Evolutionary conservation across 35 echinoderm and acorn worm genomes (phyloP), one percentile per base, ranked within the genome.

Genomic region (Diadema setosum): DNA sequence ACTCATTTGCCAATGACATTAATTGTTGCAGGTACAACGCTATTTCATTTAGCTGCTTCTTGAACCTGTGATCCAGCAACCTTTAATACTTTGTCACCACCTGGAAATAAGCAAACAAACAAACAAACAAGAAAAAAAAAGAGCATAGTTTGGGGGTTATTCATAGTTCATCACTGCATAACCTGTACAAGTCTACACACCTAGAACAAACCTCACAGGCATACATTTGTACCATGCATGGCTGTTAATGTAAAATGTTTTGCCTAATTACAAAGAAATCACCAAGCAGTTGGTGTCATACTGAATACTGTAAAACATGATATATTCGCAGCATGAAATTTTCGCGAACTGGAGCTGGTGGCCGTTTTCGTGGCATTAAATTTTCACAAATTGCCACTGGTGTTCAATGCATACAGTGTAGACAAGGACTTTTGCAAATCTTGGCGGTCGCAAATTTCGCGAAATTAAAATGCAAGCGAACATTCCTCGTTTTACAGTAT

Each of bases 11-110:
- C 48, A 52, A 52, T 52, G 48, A 52, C 9, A 52, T 52, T 52
- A n/a, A 52, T 11, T 52, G 9, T 52, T 9, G n/a, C 48, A n/a
- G 9, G 9, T 52, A 9, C 9, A 9, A 52, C 9, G n/a, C n/a
- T 52, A 9, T 52, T 52, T 92, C 84, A 92, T 63, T 92, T 80
- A 29, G 70, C 87, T 4, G 93, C 84, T 61, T 91, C 76, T 61
- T 91, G 84, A 7, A 95, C 93, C 61, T 91, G 93, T 88, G 93
- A 95, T 27, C 89, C 89, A 70, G 89, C 93, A 24, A 95, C 89
- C 32, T 91, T 31, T 18, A 95, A 52, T 44, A 95, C 34, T 73
- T 95, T 95, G 21, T 95, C 93, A 7, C 89, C 85, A 24, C 84
- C 93, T 95, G 81, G 37, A 20, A 45, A 49, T 46, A 34, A 87